Evolutionary conservation across 2,113 vertebrate species (phyloP).

Genomic region (Phalacrocorax carbo): DNA sequence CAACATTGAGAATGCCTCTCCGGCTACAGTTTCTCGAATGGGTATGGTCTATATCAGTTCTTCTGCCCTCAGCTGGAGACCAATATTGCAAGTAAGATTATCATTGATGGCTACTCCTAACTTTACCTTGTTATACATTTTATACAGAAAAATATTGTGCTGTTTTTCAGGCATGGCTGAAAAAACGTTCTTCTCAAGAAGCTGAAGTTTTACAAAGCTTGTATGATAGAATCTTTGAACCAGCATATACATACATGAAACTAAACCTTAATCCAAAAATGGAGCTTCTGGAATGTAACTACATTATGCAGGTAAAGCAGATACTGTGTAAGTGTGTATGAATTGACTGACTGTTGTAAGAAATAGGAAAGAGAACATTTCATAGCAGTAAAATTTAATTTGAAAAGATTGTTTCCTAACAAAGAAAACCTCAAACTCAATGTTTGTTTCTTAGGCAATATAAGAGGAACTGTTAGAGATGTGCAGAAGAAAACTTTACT

Average conservation of each 20-base stretch:
- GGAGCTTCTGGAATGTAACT: conserved; percentile 82
- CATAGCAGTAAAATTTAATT: neutral
- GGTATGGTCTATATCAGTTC: conserved; percentile 83
- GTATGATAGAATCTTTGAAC: conserved; percentile 77
- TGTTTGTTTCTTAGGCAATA: neutral
- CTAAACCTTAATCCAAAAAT: conserved; percentile 76
- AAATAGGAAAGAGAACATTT: neutral
- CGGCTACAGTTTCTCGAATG: conserved; percentile 80
- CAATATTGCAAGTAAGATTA: conserved; percentile 74
- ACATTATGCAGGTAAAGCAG: conserved; percentile 75
- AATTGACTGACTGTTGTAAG: neutral
- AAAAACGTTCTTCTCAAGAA: conserved; percentile 76
- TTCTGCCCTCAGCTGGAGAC: conserved; percentile 76
- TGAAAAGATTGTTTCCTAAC: neutral
- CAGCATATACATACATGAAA: conserved; percentile 70
- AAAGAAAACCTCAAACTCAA: neutral
- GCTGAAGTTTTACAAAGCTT: conserved; percentile 70
- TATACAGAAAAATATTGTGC: neutral
- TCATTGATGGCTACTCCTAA: neutral
- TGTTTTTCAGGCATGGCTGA: conserved; percentile 81
- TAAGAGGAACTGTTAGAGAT: neutral
- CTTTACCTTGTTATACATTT: neutral
- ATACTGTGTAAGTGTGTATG: neutral
- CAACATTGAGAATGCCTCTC: conserved; percentile 80
- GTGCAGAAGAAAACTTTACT: neutral